phyloP scores from a whole-genome alignment of 1,140 invertebrate genomes.

The Drosophila yakuba region DNA sequence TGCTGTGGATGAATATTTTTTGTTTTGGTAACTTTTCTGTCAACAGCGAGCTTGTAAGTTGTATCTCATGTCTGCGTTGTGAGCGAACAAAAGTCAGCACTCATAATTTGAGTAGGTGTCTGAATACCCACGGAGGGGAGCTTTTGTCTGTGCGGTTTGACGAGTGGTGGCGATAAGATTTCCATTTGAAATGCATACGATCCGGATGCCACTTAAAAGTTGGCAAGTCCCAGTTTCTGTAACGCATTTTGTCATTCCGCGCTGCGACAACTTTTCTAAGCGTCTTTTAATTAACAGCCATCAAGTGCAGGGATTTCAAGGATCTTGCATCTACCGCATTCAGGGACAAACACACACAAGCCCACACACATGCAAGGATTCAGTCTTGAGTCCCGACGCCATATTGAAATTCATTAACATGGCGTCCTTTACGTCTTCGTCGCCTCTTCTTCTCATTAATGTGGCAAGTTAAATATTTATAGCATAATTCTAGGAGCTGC shows the following conservation, averaged over 20 bases:
- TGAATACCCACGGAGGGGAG: slow-evolving; percentile 10
- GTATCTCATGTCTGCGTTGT: not conserved
- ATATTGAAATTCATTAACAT: slow-evolving; percentile 82
- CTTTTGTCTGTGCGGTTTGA: slow-evolving; percentile 38
- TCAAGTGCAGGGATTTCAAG: slow-evolving; percentile 78
- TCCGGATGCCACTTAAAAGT: slow-evolving; percentile 66
- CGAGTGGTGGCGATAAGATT: slow-evolving; percentile 30
- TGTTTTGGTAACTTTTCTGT: slow-evolving; percentile 24
- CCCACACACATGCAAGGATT: slow-evolving; percentile 5
- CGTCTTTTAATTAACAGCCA: slow-evolving; percentile 80
- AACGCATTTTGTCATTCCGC: slow-evolving; percentile 52
- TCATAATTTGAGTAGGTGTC: slow-evolving; percentile 46
- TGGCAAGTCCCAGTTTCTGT: slow-evolving; percentile 36
- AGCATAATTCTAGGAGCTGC: slow-evolving; percentile 77
- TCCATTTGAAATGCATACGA: slow-evolving; percentile 54
- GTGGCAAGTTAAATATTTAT: slow-evolving; percentile 83
- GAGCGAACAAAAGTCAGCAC: slow-evolving; percentile 29
- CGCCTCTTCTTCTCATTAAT: slow-evolving; percentile 70
- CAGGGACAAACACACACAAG: slow-evolving; percentile 8
- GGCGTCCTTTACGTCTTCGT: slow-evolving; percentile 47
- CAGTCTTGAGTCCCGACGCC: slow-evolving; percentile 51
- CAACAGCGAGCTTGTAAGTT: slow-evolving; percentile 26
- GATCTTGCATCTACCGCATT: slow-evolving; percentile 43
- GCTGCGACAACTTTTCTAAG: slow-evolving; percentile 66
- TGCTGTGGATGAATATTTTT: slow-evolving; percentile 24